Evolutionary conservation across 2,797 vertebrate genomes (phyloP), one percentile per base, ranked within the genome.

Genomic region (Manis javanica): DNA sequence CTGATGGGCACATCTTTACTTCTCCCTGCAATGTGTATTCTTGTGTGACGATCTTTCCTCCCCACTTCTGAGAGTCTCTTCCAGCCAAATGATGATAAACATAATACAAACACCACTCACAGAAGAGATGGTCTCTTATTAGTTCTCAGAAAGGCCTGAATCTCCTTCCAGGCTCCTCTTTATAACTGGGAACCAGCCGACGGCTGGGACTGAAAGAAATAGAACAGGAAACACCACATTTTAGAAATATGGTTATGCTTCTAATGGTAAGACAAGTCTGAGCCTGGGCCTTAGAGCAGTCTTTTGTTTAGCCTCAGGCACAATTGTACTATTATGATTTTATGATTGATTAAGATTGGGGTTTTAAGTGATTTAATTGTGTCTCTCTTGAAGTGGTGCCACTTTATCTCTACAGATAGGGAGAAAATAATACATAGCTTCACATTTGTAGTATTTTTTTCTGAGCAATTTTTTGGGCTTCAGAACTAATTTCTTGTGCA

Each of bases 71-170:
- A 19, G 82, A 87, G 57, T 74, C 90, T 96, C 88, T 98, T 98
- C 96, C 94, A 98, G 97, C 97, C 95, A 97, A 91, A 97, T 29
- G 86, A 98, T 98, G 98, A 98, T 98, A 97, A 98, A 98, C 97
- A 93, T 83, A 83, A n/a, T 85, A 95, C 95, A 98, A 98, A 98
- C 96, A 97, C 71, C 0, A 4, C 84, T 97, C 97, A 95, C 93
- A 57, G 96, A 98, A 98, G 98, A 98, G 98, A 98, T 98, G 3
- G 95, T 93, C 97, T 98, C 96, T 95, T 97, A 91, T 97, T 95
- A 95, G 89, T 93, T 95, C 96, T 98, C 94, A 95, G 94, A 95
- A 95, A 97, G 79, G 72, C 87, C 87, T 94, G 97, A 95, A 97
- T 98, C 98, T 98, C 97, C 91, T 98, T 98, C 95, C 96, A 97